Percentiles rank a stretch among this genome's conserved stretches.
These are phyloP conservation scores for Typhlichthys subterraneus DNA, from an alignment of 2,797 vertebrate genomes.

Conservation along the genomic window DNA sequence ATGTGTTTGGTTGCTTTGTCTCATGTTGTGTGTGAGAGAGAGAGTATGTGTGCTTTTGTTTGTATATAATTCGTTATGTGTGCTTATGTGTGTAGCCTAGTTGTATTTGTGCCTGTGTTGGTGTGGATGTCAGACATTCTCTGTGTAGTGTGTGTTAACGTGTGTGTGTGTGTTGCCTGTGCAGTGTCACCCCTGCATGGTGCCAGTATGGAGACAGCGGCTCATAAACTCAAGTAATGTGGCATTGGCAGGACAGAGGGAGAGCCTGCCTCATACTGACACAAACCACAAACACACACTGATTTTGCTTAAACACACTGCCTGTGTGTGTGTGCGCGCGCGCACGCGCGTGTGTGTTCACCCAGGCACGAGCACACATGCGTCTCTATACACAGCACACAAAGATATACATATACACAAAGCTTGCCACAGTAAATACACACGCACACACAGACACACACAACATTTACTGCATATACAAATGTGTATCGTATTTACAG, in stretches of 20 bases:
- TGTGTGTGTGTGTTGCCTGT: slow-evolving; percentile 31
- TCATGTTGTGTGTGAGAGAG: neutral
- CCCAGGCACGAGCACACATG: slow-evolving; percentile 33
- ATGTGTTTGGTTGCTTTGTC: neutral
- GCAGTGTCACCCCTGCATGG: slow-evolving; percentile 37
- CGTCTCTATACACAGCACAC: slow-evolving; percentile 13
- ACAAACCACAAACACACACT: slow-evolving; percentile 66
- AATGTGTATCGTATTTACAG: slow-evolving; percentile 2
- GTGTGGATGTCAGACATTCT: slow-evolving; percentile 1
- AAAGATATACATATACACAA: slow-evolving; percentile 11
- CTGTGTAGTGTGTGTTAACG: neutral
- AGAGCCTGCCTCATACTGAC: slow-evolving; percentile 53
- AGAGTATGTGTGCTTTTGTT: neutral
- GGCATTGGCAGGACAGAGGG: slow-evolving; percentile 42
- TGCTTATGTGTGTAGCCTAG: neutral
- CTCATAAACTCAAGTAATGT: slow-evolving; percentile 54
- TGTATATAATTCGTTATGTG: neutral
- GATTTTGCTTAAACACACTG: slow-evolving; percentile 58
- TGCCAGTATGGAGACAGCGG: slow-evolving; percentile 42
- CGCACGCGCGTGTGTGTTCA: slow-evolving; percentile 14
- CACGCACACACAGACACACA: slow-evolving; percentile 13
- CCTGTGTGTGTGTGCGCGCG: slow-evolving; percentile 10
- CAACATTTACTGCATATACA: slow-evolving; percentile 4
- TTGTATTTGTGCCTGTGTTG: neutral
- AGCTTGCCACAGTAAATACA: neutral